Evolutionary conservation across 2,888 invertebrate species (phyloP), one percentile per base, ranked within the genome.

Genomic region (Microctonus aethiopoides): DNA sequence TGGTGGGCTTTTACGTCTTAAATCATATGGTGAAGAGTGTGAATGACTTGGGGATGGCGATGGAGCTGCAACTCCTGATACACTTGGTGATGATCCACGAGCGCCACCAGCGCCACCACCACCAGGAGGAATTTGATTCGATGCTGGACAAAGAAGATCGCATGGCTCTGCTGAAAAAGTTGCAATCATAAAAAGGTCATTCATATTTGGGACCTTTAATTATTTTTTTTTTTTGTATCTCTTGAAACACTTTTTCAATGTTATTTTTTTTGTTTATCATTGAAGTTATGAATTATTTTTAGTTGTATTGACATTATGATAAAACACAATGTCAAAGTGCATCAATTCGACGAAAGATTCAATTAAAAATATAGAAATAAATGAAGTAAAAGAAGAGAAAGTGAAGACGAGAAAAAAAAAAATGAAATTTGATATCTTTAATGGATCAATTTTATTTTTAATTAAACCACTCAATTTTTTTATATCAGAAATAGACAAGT

Each of bases 11-110:
- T 96, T 96, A 80, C 96, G 91, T 74, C 96, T 91, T 83, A 96
- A 89, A 87, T 96, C 96, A 85, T 96, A 96, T 1, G 96, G 96
- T 76, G 95, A 94, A 86, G 95, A 95, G 87, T 96, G 95, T 16
- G 86, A 84, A 68, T 86, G 84, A 7, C 87, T 84, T 20, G 84
- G 87, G 22, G 85, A 85, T 39, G 85, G 84, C 41, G 84, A 85
- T 13, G 85, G 85, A 39, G 86, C 86, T 57, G 85, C 87, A 59
- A 84, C 85, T 66, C 84, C 86, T 60, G 83, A 86, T 46, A 85
- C 87, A 75, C 83, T 86, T 39, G 84, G 86, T 22, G 84, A 85
- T 24, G 81, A 89, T 87, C 78, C 90, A 88, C 87, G 82, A 70
- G 89, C 89, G 78, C 90, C 89, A 80, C 88, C 88, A 75, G 89